These are phyloP conservation scores for Arnoldichthys spilopterus DNA, from an alignment of 2,797 vertebrate genomes.

Conservation along the genomic window DNA sequence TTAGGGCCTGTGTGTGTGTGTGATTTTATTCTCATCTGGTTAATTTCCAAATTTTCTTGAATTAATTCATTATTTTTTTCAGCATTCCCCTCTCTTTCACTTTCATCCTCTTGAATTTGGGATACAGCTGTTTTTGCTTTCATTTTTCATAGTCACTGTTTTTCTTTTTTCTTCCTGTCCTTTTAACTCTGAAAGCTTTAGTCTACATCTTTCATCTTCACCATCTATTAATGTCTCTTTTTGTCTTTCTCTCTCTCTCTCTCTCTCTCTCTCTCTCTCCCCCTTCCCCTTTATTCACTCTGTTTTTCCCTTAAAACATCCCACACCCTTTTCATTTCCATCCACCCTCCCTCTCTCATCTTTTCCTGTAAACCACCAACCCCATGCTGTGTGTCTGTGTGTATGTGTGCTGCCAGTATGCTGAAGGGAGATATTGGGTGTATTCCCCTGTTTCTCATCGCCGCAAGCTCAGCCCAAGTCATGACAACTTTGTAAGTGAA, in stretches of 20 bases:
- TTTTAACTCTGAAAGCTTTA: slow-evolving; percentile 14
- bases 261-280: neutral
- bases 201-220: slow-evolving; percentile 1
- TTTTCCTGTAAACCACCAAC: slow-evolving; percentile 13
- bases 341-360: neutral
- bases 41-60: neutral
- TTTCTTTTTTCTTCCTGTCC: neutral
- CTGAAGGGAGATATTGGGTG: slow-evolving; percentile 96
- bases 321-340: slow-evolving; percentile 12
- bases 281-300: neutral
- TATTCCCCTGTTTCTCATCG: slow-evolving; percentile 90
- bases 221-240: slow-evolving; percentile 10
- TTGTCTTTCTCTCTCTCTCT: slow-evolving; percentile 4
- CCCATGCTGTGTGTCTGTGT: slow-evolving; percentile 10
- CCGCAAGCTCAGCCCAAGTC: slow-evolving; percentile 78
- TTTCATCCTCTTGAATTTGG: neutral
- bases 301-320: slow-evolving; percentile 11
- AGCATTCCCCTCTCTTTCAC: neutral
- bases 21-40: slow-evolving; percentile 1
- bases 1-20: slow-evolving; percentile 9
- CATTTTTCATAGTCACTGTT: neutral
- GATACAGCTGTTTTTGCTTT: neutral
- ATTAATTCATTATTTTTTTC: neutral
- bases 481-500: slow-evolving; percentile 77
- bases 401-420: slow-evolving; percentile 80